Conservation (phyloP, 2,113 vertebrate genomes). For the Mormyrus iriodes region DNA sequence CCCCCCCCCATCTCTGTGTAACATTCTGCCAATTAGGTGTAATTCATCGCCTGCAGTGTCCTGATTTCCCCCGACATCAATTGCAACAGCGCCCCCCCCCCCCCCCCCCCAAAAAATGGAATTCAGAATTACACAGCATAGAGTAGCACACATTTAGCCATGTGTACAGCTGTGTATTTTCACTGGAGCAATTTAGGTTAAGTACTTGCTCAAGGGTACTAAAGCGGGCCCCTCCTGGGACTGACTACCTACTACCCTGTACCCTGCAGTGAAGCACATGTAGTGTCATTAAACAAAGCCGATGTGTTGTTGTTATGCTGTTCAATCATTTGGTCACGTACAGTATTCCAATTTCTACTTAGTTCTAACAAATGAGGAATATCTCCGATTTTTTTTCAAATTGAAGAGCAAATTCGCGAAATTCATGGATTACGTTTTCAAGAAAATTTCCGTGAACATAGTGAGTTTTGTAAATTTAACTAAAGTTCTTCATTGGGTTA, state of each 20-base stretch:
- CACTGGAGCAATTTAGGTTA: neutral
- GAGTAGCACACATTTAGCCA: neutral
- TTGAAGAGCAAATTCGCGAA: neutral
- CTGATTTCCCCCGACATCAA: neutral
- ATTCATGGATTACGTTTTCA: neutral
- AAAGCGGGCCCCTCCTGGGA: neutral
- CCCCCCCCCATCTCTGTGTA: neutral
- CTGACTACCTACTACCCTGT: neutral
- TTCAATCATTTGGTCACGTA: neutral
- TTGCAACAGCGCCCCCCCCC: neutral
- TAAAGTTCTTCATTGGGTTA: neutral
- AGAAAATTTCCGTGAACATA: neutral
- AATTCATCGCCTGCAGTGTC: neutral
- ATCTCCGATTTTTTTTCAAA: neutral
- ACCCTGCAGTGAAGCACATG: neutral
- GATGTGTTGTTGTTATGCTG: neutral
- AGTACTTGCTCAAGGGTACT: neutral
- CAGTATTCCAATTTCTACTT: neutral
- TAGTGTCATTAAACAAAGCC: neutral
- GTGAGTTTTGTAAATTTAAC: neutral
- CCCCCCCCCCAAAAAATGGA: neutral
- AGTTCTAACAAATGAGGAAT: neutral
- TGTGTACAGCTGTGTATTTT: neutral
- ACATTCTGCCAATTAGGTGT: neutral
- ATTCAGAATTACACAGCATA: neutral